A percentile compares a stretch with the other conserved stretches of the same genome.
phyloP scores from a whole-genome alignment of 2,888 invertebrate species.

The Ophonus ardosiacus region DNA sequence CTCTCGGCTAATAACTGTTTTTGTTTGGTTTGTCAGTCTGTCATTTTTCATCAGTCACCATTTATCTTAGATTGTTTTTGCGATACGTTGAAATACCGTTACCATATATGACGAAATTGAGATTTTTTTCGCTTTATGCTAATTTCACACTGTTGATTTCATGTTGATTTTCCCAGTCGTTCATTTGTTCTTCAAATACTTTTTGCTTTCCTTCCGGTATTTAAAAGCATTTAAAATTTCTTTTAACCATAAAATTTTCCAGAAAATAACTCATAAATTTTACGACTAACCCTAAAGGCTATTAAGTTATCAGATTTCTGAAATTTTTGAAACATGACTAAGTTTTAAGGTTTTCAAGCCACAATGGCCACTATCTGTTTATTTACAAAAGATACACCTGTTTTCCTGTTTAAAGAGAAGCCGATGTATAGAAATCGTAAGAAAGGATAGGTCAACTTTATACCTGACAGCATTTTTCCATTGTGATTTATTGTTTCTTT shows the following conservation, averaged over 20 bases:
- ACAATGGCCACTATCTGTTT: not conserved
- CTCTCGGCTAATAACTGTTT: constrained; percentile 34
- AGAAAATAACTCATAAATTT: not conserved
- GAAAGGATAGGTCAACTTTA: constrained; percentile 19
- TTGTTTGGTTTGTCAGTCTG: constrained; percentile 29
- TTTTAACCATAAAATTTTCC: not conserved
- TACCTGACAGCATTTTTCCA: constrained; percentile 16
- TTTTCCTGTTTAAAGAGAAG: constrained; percentile 12
- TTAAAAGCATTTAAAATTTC: not conserved
- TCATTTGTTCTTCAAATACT: not conserved
- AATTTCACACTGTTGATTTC: not conserved
- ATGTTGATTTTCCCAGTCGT: not conserved
- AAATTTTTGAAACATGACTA: not conserved
- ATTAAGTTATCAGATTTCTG: not conserved
- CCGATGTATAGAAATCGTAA: constrained; percentile 1
- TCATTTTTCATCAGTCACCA: constrained; percentile 36
- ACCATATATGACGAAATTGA: not conserved
- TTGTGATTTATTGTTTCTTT: not conserved
- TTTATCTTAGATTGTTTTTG: constrained; percentile 24
- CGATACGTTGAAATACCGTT: constrained; percentile 21
- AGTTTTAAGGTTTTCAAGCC: not conserved
- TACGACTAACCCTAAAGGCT: not conserved
- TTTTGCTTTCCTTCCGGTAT: not conserved
- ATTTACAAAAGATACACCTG: constrained; percentile 30
- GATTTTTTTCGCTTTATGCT: not conserved